These are phyloP conservation scores for Gasteruption jaculator DNA, from an alignment of 2,888 invertebrate genomes.

Conservation along the genomic window DNA sequence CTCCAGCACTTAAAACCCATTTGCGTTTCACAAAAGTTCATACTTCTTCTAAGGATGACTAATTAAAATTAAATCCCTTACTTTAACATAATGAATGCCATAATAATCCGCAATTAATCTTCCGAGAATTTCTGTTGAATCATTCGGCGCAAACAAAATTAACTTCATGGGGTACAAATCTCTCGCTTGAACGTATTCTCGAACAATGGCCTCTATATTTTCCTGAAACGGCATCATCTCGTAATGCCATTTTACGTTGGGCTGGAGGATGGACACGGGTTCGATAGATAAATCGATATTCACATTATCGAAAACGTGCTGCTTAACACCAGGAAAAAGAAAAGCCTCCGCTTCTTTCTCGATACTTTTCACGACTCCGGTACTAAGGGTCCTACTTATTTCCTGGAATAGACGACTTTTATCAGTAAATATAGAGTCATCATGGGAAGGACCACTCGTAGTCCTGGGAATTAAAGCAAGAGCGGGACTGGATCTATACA, in stretches of 20 bases:
- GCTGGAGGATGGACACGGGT: constrained; percentile 56
- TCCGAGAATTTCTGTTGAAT: too few species aligned
- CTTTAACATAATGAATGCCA: constrained; percentile 57
- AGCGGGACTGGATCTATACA: too few species aligned
- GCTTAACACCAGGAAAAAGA: constrained; percentile 55
- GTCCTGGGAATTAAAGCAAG: too few species aligned
- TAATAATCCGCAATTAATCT: constrained; percentile 60
- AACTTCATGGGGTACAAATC: constrained; percentile 59
- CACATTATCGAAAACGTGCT: constrained; percentile 57
- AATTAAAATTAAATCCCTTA: constrained; percentile 55
- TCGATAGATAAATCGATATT: constrained; percentile 60
- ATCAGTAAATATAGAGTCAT: too few species aligned
- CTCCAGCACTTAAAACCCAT: too few species aligned
- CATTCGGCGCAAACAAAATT: constrained; percentile 64
- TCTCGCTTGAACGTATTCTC: constrained; percentile 52
- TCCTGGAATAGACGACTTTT: constrained; percentile 31
- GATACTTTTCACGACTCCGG: constrained; percentile 57
- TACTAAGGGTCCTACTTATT: constrained; percentile 55
- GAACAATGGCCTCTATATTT: constrained; percentile 50
- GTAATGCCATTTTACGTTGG: constrained; percentile 55
- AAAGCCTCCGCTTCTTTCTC: constrained; percentile 59
- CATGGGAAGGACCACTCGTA: too few species aligned
- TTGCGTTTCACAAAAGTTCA: too few species aligned
- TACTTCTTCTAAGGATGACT: too few species aligned
- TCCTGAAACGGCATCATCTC: constrained; percentile 55